Percentiles rank a stretch among this genome's conserved stretches.
Conservation (phyloP, 2,888 invertebrate genomes). For the Ephialtes manifestator region DNA sequence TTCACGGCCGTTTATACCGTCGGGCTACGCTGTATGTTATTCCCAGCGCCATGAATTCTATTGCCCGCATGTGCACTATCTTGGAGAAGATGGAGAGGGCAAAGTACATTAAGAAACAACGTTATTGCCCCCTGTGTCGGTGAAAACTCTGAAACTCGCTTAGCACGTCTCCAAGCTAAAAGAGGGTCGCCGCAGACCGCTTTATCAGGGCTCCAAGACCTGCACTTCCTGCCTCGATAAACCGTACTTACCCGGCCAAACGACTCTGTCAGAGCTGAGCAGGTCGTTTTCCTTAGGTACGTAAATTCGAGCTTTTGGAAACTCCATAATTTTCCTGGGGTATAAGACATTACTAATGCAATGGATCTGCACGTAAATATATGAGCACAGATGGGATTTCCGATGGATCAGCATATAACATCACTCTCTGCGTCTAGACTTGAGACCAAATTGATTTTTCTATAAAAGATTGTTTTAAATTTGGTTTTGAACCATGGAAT, state of each 20-base stretch:
- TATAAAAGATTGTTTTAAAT: no score
- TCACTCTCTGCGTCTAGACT: no score
- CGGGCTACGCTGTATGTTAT: constrained; percentile 23
- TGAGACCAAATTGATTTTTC: no score
- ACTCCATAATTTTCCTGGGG: neutral
- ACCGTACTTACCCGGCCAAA: constrained; percentile 18
- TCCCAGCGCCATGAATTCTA: constrained; percentile 36
- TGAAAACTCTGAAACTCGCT: constrained; percentile 35
- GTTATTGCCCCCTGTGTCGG: constrained; percentile 41
- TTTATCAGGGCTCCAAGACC: constrained; percentile 24
- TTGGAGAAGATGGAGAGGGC: constrained; percentile 31
- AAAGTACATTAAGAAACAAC: constrained; percentile 51
- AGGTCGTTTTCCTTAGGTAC: constrained; percentile 4
- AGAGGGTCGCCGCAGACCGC: constrained; percentile 33
- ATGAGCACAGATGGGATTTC: neutral
- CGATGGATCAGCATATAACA: neutral
- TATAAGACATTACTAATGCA: neutral
- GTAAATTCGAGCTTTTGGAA: constrained; percentile 16
- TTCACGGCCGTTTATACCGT: constrained; percentile 33
- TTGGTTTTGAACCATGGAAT: no score
- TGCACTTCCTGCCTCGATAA: constrained; percentile 48
- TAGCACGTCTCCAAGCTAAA: constrained; percentile 17
- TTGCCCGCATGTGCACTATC: constrained; percentile 52
- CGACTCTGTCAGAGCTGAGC: constrained; percentile 1
- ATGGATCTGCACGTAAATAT: neutral